These are phyloP conservation scores for Boleophthalmus pectinirostris DNA, from an alignment of 2,113 vertebrate species.

Conservation along the genomic window DNA sequence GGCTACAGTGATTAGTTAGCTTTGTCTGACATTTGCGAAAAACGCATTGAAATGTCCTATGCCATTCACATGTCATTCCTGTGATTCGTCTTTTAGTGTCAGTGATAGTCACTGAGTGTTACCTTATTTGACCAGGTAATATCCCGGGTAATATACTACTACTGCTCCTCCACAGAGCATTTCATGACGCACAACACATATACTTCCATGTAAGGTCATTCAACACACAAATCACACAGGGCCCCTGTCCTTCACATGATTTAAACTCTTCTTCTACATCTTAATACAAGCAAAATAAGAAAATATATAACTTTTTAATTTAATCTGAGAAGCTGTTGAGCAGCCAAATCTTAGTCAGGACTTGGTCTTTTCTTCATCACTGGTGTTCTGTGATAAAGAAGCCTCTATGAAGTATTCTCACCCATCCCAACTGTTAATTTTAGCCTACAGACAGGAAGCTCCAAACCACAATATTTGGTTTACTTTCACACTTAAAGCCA, in stretches of 20 bases:
- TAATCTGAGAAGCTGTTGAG: neutral
- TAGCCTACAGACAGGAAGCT: neutral
- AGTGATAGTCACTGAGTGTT: neutral
- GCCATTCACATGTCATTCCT: neutral
- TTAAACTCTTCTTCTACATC: neutral
- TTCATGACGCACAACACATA: neutral
- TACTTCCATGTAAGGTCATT: conserved; percentile 3
- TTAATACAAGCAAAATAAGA: neutral
- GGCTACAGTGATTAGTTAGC: conserved; percentile 55
- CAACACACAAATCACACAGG: neutral
- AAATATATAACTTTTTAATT: neutral
- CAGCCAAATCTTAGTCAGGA: too few species aligned
- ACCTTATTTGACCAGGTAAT: neutral
- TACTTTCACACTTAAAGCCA: too few species aligned
- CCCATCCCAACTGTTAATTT: neutral
- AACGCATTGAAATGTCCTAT: neutral
- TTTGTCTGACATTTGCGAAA: neutral
- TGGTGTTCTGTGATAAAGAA: too few species aligned
- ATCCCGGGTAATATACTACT: too few species aligned
- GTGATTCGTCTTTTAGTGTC: neutral
- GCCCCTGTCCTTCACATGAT: neutral
- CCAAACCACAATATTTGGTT: neutral
- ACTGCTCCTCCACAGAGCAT: neutral
- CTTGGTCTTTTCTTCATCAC: too few species aligned
- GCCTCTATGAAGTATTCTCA: too few species aligned